A percentile compares a stretch with the other conserved stretches of the same genome.
Evolutionary conservation across 2,113 vertebrate species (phyloP).

Genomic region (Lonchura striata): DNA sequence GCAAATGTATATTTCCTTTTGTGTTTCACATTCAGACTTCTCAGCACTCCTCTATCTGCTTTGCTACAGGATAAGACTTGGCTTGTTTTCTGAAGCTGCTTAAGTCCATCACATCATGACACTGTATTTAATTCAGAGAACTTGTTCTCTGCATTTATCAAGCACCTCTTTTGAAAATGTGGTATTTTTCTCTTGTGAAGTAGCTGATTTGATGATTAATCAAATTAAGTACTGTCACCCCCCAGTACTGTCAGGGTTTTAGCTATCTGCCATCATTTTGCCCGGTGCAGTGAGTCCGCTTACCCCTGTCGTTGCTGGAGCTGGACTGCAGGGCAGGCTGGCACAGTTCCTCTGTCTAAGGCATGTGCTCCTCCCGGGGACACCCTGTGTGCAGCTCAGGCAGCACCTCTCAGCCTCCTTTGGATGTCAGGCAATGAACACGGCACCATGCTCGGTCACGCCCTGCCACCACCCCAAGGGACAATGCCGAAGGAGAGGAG

Average conservation of each 20-base stretch:
- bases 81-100: neutral
- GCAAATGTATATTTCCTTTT: neutral
- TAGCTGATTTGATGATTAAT: neutral
- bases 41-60: neutral
- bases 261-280: too few species aligned
- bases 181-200: neutral
- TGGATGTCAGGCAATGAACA: neutral
- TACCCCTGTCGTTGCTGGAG: neutral
- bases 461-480: rapidly evolving
- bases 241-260: rapidly evolving
- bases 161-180: neutral
- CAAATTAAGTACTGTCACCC: neutral
- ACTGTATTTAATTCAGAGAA: neutral
- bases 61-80: neutral
- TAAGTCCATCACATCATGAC: neutral
- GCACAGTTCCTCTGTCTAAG: neutral
- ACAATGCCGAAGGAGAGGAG: rapidly evolving
- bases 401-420: neutral
- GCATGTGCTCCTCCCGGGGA: rapidly evolving
- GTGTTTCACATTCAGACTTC: neutral
- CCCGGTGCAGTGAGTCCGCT: rapidly evolving
- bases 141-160: neutral
- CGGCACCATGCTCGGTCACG: rapidly evolving
- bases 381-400: neutral
- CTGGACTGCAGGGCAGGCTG: neutral